Evolutionary conservation across 2,888 invertebrate species (phyloP), one percentile per base, ranked within the genome.

Genomic region (Pteria penguin): DNA sequence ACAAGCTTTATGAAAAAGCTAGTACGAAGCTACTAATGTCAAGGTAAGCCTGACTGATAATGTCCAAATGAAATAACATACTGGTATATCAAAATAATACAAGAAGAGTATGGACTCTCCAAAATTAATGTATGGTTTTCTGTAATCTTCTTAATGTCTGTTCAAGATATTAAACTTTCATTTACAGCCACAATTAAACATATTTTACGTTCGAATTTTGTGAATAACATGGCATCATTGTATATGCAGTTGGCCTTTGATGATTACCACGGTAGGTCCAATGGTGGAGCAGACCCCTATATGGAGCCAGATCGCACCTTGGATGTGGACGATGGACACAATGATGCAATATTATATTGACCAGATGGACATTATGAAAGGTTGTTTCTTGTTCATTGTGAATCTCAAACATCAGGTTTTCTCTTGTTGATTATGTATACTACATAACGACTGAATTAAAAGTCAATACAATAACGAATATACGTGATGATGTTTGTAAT

Each of bases 201-300:
- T n/a, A n/a, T n/a, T n/a, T n/a, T n/a, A n/a, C n/a, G n/a, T n/a
- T n/a, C n/a, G n/a, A n/a, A n/a, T 36, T 55, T 75, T 76, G 5
- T 61, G 2, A 22, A 4, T 24, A 45, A 18, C n/a, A 26, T 68
- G 57, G 26, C n/a, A 58, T 29, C 27, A 22, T 69, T 27, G 8
- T 68, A 76, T 18, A 67, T 75, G 33, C 61, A 84, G 82, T 32
- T 62, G 79, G 54, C 57, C 78, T 2, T 63, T 75, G 11, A 31
- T 79, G 33, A 57, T 74, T 14, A 62, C 66, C 32, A 78, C 69
- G n/a, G 31, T 80, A 22, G 83, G 82, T 8, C 76, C 79, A 36
- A 60, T 72, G 11, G 22, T 87, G 54, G 82, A 83, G 62, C 66
- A 75, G 8, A 75, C 74, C 36, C 58, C 61, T 14, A 52, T 80